These are phyloP conservation scores for Battus philenor DNA, from an alignment of 1,140 invertebrate genomes.

Conservation along the genomic window DNA sequence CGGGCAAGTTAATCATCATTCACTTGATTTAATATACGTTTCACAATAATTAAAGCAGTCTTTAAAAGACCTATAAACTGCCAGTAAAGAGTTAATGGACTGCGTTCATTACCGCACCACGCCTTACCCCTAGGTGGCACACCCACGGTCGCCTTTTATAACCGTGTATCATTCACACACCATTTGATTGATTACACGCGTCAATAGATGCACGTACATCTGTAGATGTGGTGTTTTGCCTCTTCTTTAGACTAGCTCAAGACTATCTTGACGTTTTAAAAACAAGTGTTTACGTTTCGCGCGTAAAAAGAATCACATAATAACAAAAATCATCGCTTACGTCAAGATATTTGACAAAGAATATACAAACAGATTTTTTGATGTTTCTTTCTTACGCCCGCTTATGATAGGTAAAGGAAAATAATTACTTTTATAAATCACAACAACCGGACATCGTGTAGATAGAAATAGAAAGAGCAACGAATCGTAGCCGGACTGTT, in stretches of 20 bases:
- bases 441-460: conserved; percentile 20
- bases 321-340: no score
- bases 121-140: conserved; percentile 58
- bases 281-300: no score
- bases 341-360: no score
- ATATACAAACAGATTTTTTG: no score
- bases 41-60: conserved; percentile 61
- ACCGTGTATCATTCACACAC: conserved; percentile 30
- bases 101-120: conserved; percentile 50
- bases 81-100: conserved; percentile 58
- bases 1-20: conserved; percentile 37
- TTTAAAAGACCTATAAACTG: conserved; percentile 65
- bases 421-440: conserved; percentile 31
- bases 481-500: conserved; percentile 30
- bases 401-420: conserved; percentile 22
- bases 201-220: no score
- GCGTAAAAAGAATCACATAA: no score
- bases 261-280: no score
- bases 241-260: no score
- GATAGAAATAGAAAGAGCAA: conserved; percentile 32
- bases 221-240: no score
- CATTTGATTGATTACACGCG: conserved; percentile 42
- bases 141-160: conserved; percentile 30
- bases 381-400: no score
- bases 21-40: conserved; percentile 33